Conservation (phyloP, 2,888 invertebrate species). For the Therioaphis trifolii region DNA sequence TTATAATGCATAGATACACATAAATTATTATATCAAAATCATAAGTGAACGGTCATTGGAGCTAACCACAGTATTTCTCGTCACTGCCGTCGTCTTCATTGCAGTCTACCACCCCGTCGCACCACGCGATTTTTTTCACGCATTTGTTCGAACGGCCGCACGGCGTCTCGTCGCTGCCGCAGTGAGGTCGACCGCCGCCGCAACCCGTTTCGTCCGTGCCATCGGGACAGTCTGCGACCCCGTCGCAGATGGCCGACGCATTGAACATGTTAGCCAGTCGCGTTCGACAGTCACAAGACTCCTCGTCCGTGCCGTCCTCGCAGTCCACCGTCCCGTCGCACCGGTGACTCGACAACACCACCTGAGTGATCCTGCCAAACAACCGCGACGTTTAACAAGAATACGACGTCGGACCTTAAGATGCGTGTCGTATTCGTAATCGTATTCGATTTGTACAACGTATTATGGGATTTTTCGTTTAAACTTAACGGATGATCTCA, state of each 20-base stretch:
- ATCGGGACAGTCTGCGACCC: slow-evolving; percentile 79
- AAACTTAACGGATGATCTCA: too few species aligned
- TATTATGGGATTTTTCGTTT: too few species aligned
- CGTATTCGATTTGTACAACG: too few species aligned
- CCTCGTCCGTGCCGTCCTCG: slow-evolving; percentile 85
- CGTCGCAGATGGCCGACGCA: slow-evolving; percentile 78
- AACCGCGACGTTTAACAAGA: neutral
- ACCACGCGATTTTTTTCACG: slow-evolving; percentile 73
- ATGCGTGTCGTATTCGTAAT: too few species aligned
- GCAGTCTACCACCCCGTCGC: slow-evolving; percentile 78
- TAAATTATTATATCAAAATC: too few species aligned
- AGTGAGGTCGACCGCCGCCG: slow-evolving; percentile 66
- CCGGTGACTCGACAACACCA: slow-evolving; percentile 72
- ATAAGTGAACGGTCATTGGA: too few species aligned
- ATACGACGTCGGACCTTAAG: too few species aligned
- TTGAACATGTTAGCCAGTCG: slow-evolving; percentile 71
- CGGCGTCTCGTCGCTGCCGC: slow-evolving; percentile 74
- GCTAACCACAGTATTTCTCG: slow-evolving; percentile 83
- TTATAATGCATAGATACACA: too few species aligned
- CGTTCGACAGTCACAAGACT: slow-evolving; percentile 79
- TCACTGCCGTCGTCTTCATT: slow-evolving; percentile 76
- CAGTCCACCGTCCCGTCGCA: slow-evolving; percentile 81
- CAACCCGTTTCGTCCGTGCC: slow-evolving; percentile 75
- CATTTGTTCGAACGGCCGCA: slow-evolving; percentile 77
- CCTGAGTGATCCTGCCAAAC: slow-evolving; percentile 74